phyloP scores from a whole-genome alignment of 1,140 invertebrate species.

The Nasonia giraulti region DNA sequence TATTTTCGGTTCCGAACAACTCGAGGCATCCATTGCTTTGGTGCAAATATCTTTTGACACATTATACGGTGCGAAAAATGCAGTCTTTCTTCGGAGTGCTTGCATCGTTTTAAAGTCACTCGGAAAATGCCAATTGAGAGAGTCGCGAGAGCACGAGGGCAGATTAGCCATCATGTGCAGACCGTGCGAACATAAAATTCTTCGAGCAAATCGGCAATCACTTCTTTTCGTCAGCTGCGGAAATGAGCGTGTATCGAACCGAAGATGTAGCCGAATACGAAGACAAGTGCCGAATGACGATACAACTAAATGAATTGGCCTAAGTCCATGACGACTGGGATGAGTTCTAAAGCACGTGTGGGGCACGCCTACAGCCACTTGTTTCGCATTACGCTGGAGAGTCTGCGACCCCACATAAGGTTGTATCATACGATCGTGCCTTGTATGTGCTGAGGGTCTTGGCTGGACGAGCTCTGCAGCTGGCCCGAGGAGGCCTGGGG shows the following conservation, averaged over 20 bases:
- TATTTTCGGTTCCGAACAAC: slow-evolving; percentile 47
- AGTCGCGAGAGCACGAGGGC: not conserved
- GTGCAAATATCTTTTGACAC: slow-evolving; percentile 14
- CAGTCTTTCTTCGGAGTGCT: not conserved
- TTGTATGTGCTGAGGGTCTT: slow-evolving; percentile 86
- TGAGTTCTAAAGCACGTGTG: slow-evolving; percentile 40
- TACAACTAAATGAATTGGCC: not conserved
- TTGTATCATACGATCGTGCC: slow-evolving; percentile 95
- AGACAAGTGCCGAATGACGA: not conserved
- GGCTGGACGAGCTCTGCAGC: slow-evolving; percentile 62
- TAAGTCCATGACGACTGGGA: not conserved
- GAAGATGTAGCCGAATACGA: not conserved
- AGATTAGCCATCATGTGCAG: not conserved
- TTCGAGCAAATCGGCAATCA: not conserved
- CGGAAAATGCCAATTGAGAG: not conserved
- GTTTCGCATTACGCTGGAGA: slow-evolving; percentile 80
- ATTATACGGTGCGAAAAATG: not conserved
- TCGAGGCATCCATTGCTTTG: not conserved
- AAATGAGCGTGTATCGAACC: not conserved
- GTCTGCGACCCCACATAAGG: slow-evolving; percentile 90
- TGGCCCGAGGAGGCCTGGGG: slow-evolving; percentile 57
- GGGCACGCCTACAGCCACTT: slow-evolving; percentile 79
- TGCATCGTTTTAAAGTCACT: not conserved
- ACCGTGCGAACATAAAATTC: too few relatives aligned
- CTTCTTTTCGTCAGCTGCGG: not conserved